phyloP scores from a whole-genome alignment of 1,140 invertebrate genomes.

The Pseudomyrmex dendroicus region DNA sequence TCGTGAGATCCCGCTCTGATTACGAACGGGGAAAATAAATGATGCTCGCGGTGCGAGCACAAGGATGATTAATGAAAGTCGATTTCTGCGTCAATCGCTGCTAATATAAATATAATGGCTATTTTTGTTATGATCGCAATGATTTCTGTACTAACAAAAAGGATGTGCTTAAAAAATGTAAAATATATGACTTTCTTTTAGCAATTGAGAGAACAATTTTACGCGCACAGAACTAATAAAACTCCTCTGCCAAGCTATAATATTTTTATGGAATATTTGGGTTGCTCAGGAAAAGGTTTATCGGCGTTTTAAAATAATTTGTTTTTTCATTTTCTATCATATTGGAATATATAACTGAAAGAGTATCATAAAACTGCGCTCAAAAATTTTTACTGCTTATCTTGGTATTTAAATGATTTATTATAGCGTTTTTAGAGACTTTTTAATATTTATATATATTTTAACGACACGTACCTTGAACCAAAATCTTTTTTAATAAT shows the following conservation, averaged over 20 bases:
- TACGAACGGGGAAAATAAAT: constrained; percentile 26
- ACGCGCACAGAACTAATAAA: neutral
- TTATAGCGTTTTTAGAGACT: no score
- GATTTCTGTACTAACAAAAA: no score
- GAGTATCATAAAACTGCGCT: no score
- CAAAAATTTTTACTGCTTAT: no score
- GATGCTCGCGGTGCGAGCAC: neutral
- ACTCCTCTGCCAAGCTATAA: constrained; percentile 11
- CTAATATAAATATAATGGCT: constrained; percentile 17
- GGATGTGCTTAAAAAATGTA: no score
- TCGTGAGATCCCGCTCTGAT: constrained; percentile 23
- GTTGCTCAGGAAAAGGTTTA: neutral
- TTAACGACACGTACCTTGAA: no score
- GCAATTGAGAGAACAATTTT: neutral
- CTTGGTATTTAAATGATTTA: no score
- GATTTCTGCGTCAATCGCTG: constrained; percentile 3
- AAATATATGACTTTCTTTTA: neutral
- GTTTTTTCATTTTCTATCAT: neutral
- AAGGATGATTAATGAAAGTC: neutral
- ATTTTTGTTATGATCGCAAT: neutral
- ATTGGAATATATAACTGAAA: no score
- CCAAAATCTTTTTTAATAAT: no score
- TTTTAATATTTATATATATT: no score
- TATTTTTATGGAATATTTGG: constrained; percentile 1
- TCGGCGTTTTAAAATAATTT: constrained; percentile 14